Evolutionary conservation across 2,797 vertebrate genomes (phyloP).

Genomic region (Cheirogaleus major): DNA sequence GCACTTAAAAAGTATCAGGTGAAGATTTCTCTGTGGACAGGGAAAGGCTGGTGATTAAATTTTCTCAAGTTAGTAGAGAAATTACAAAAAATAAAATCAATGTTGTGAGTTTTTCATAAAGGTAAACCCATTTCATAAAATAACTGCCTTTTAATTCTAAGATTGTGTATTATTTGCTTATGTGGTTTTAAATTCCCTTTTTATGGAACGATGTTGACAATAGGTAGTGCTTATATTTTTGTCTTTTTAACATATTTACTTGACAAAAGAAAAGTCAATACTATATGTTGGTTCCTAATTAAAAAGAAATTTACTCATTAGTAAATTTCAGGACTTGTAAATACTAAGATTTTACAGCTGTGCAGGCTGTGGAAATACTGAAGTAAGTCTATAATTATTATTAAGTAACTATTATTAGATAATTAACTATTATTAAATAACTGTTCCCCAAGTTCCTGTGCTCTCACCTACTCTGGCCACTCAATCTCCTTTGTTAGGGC

Average conservation of each 20-base stretch:
- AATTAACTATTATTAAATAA: neutral
- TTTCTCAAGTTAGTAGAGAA: constrained; percentile 43
- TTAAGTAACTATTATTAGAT: neutral
- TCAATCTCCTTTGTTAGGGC: neutral
- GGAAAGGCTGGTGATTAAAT: neutral
- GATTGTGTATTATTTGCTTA: neutral
- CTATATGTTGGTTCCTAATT: neutral
- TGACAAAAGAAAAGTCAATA: neutral
- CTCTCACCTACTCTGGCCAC: neutral
- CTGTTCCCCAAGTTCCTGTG: neutral
- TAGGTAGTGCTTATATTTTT: neutral
- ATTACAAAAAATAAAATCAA: constrained; percentile 41
- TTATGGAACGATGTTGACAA: neutral
- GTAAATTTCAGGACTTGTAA: neutral
- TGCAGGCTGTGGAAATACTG: neutral
- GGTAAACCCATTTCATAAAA: neutral
- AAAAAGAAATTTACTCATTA: neutral
- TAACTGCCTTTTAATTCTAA: neutral
- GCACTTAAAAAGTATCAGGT: neutral
- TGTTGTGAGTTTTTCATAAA: neutral
- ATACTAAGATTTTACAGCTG: neutral
- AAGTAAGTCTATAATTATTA: neutral
- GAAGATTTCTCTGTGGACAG: neutral
- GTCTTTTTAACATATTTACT: neutral
- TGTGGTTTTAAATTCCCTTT: neutral